Conservation (phyloP, 2,888 invertebrate genomes). For the Aphodius sticticus region DNA sequence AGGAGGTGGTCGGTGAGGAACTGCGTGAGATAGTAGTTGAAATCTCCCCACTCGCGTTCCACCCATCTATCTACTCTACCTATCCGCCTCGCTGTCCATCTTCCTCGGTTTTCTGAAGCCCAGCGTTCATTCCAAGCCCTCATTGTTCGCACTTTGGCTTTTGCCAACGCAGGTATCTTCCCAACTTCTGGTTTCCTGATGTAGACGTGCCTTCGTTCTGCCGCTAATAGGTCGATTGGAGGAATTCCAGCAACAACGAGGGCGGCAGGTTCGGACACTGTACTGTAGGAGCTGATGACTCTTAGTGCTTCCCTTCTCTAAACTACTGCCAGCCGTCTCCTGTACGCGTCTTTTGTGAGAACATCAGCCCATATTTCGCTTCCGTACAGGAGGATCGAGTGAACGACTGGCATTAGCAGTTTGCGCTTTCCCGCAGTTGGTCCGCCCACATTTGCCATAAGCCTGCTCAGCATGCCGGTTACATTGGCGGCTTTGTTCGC, state of each 20-base stretch:
- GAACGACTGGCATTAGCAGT: constrained; percentile 14
- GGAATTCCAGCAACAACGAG: constrained; percentile 5
- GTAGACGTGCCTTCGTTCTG: constrained; percentile 14
- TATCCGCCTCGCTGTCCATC: constrained; percentile 28
- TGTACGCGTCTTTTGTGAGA: neutral
- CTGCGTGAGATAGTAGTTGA: constrained; percentile 26
- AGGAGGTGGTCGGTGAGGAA: constrained; percentile 11
- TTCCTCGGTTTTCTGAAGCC: constrained; percentile 17
- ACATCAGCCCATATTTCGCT: constrained; percentile 18
- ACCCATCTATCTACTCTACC: constrained; percentile 18
- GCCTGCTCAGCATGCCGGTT: neutral
- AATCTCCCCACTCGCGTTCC: constrained; percentile 19
- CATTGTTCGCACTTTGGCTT: neutral
- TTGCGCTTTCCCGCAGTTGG: constrained; percentile 14
- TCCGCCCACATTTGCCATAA: constrained; percentile 23
- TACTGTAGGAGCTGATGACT: constrained; percentile 13
- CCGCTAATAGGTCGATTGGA: constrained; percentile 20
- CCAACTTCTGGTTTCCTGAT: neutral
- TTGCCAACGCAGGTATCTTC: neutral
- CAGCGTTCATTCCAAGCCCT: constrained; percentile 12
- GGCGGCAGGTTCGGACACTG: constrained; percentile 14
- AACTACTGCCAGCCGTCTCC: neutral
- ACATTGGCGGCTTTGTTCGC: neutral
- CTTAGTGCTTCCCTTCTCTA: constrained; percentile 10
- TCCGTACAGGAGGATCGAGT: constrained; percentile 23